These are phyloP conservation scores for Petrophora chlorosata DNA, from an alignment of 2,888 invertebrate genomes.

Conservation along the genomic window DNA sequence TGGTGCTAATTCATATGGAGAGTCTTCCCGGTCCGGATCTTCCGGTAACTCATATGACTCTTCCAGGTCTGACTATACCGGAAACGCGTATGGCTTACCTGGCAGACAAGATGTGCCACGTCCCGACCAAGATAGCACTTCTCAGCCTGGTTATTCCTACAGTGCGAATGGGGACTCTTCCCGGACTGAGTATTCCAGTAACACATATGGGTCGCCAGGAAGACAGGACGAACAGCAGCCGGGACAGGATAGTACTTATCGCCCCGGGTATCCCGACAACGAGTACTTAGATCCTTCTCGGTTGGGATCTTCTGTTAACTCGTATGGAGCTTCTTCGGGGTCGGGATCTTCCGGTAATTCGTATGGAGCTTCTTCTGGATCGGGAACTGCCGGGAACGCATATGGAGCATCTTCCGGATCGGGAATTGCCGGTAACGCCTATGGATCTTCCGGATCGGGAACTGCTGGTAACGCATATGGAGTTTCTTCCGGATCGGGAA, in stretches of 20 bases:
- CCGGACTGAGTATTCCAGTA: slow-evolving; percentile 2
- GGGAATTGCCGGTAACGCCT: background rate
- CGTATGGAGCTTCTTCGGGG: too few relatives aligned
- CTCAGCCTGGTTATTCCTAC: background rate
- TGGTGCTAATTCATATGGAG: background rate
- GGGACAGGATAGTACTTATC: slow-evolving; percentile 1
- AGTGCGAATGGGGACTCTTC: slow-evolving; percentile 3
- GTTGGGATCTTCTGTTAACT: too few relatives aligned
- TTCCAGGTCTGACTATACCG: background rate
- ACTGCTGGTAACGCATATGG: background rate
- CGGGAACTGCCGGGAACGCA: background rate
- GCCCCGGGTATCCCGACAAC: background rate
- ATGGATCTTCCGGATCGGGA: slow-evolving; percentile 1
- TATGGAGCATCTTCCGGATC: slow-evolving; percentile 5
- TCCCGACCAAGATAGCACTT: background rate
- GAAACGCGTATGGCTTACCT: background rate
- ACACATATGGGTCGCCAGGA: background rate
- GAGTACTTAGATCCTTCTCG: too few relatives aligned
- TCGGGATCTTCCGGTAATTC: slow-evolving; percentile 2
- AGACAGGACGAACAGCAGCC: slow-evolving; percentile 4
- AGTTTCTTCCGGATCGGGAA: background rate
- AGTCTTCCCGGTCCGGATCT: background rate
- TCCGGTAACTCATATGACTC: background rate
- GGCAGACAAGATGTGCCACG: background rate
- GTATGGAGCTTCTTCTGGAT: slow-evolving; percentile 4